Percentiles rank a stretch among this genome's conserved stretches.
These are phyloP conservation scores for Columba livia DNA, from an alignment of 2,113 vertebrate genomes.

Conservation along the genomic window DNA sequence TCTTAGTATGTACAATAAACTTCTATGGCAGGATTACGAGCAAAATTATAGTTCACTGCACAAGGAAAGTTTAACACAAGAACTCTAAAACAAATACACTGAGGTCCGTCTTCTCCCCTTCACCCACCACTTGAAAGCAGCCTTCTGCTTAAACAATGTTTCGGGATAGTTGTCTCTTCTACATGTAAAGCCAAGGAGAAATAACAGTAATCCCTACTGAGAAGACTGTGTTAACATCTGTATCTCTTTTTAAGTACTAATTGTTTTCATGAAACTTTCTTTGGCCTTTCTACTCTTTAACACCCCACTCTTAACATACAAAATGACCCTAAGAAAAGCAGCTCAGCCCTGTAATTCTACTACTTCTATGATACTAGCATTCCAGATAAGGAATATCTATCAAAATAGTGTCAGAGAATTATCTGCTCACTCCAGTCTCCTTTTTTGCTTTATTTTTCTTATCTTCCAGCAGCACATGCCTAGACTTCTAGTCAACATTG, in stretches of 20 bases:
- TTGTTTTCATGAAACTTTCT: background rate
- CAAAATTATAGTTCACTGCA: background rate
- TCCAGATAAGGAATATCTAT: slow-evolving; percentile 12
- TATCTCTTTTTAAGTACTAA: background rate
- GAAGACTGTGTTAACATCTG: background rate
- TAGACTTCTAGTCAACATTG: background rate
- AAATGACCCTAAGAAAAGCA: slow-evolving; percentile 17
- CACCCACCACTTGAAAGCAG: accelerated
- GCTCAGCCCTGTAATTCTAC: slow-evolving; percentile 26
- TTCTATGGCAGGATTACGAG: background rate
- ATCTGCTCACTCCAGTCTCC: background rate
- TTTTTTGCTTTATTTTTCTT: background rate
- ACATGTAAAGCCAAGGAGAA: background rate
- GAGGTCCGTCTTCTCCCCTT: background rate
- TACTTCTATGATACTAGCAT: background rate
- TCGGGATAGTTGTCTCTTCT: background rate
- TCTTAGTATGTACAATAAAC: background rate
- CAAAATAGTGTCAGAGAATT: background rate
- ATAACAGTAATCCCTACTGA: background rate
- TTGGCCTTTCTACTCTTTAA: background rate
- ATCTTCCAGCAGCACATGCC: slow-evolving; percentile 1
- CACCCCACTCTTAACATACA: background rate
- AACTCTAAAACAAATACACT: background rate
- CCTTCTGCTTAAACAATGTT: background rate
- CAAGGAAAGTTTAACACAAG: background rate